Base-by-base conservation (phyloP, 2,797 vertebrate genomes). In the Rhinichthys osculus region DNA sequence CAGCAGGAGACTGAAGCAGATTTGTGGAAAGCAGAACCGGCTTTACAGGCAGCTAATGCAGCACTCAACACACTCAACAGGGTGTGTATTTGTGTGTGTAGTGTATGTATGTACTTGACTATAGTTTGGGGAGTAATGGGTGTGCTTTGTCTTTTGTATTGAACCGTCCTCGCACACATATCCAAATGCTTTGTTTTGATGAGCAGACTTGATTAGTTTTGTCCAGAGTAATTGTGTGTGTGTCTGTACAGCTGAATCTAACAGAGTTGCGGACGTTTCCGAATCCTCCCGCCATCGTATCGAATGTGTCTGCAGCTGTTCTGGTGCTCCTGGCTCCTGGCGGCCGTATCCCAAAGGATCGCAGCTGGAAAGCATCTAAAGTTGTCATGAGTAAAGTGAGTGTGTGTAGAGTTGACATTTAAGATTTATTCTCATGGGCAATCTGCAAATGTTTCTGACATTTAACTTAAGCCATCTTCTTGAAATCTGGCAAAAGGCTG, bases 281-380 rank as follows among this genome's bases (percentile, higher is more conserved):
- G 67, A 95, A 95, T 91, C 94, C 95, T 69, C 93, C 94, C 7
- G 73, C 89, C 44, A 93, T 93, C 62, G 92, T 95, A 76, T 94
- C 88, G 57, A 95, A 93, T 3, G 94, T 93, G 78, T 94, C 86
- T 5, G 89, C 94, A 64, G 95, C 95, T 62, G 94, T 92, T 7
- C 52, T 93, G 44, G 94, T 94, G 21, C 94, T 97, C 42, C 81
- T 96, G 69, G 90, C 92, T 91, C 95, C 95, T 0, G 85, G 89
- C 40, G 91, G 92, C 1, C 93, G 94, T 80, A 94, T 94, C 85
- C 94, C 94, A 30, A 96, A 96, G 93, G 94, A 96, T 84, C 92
- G 94, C 87, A 96, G 90, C 89, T 96, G 94, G 94, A 96, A 96
- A 93, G 95, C 93, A 6, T 90, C 92, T 90, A 96, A 96, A 90